Base-by-base conservation (phyloP, 2,113 vertebrate species). In the Dipodomys spectabilis region DNA sequence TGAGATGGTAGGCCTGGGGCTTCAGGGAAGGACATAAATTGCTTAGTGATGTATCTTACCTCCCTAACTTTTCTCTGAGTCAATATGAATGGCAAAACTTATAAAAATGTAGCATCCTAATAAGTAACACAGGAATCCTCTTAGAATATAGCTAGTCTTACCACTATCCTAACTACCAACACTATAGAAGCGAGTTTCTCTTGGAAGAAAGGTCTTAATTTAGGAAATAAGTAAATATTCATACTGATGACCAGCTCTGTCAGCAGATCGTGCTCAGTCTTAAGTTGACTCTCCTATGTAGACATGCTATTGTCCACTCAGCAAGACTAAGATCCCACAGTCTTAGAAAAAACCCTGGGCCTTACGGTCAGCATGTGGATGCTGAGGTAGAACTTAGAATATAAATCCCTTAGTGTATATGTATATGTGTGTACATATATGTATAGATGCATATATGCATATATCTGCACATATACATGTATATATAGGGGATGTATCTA, bases 111-210 rank as follows among this genome's bases (percentile, higher is more conserved):
- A 6, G 15, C 20, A 32, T 80, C 22, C 30, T 85, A 60, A 32
- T 32, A 45, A 72, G 60, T 25, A 3, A 7, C 9, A 11, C 7
- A 2, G 19, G 44, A 80, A 2, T 93, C 6, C 72, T 6, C 94
- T 96, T 92, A 81, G 97, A 98, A 98, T 97, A 97, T 96, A 98
- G 96, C 97, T 98, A 98, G 98, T 97, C 96, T 98, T 92, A 98
- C 96, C 97, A 97, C 96, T 97, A 97, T 97, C 97, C 97, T 96
- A 98, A 19, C 32, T 4, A n/a, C 65, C 35, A 3, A 27, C 53
- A 57, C 49, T 49, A 23, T 3, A 5, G 2, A 16, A 16, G 13
- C 20, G 22, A 28, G 7, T 88, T 81, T 7, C 28, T 86, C 23
- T 28, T 57, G 27, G 7, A 84, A 49, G 28, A 2, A 35, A 79